Conservation (phyloP, 2,797 vertebrate species). For the Dendrocincla tyrannina region DNA sequence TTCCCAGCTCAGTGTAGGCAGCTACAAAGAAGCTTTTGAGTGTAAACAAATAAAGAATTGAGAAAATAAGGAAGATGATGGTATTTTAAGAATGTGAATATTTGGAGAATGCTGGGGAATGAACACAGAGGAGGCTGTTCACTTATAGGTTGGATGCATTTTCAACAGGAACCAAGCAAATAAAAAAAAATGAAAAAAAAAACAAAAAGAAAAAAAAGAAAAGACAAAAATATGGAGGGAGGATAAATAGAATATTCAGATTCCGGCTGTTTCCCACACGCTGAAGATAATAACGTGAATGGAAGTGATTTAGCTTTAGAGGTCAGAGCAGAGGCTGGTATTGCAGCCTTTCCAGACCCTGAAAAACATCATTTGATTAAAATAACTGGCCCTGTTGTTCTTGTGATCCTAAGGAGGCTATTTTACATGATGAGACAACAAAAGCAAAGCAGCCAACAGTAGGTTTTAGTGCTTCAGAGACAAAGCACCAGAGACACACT, state of each 20-base stretch:
- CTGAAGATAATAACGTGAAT: constrained; percentile 74
- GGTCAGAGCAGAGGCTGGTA: constrained; percentile 71
- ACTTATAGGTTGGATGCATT: constrained; percentile 75
- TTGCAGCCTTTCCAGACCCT: constrained; percentile 65
- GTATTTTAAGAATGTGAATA: constrained; percentile 93
- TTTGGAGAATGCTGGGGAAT: constrained; percentile 89
- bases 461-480: constrained; percentile 13
- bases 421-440: constrained; percentile 36
- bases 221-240: neutral
- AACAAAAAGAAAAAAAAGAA: neutral
- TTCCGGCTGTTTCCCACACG: constrained; percentile 84
- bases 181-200: constrained; percentile 11
- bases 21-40: constrained; percentile 89
- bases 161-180: constrained; percentile 62
- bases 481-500: constrained; percentile 22
- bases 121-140: constrained; percentile 88
- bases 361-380: constrained; percentile 37
- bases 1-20: constrained; percentile 83
- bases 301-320: constrained; percentile 73
- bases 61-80: constrained; percentile 96
- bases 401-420: constrained; percentile 27
- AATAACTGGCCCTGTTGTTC: constrained; percentile 8
- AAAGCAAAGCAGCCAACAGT: neutral
- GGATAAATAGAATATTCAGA: constrained; percentile 70
- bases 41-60: constrained; percentile 96